Conservation (phyloP, 37 sponge, comb jelly and placozoan species). For the Agelas oroides region DNA sequence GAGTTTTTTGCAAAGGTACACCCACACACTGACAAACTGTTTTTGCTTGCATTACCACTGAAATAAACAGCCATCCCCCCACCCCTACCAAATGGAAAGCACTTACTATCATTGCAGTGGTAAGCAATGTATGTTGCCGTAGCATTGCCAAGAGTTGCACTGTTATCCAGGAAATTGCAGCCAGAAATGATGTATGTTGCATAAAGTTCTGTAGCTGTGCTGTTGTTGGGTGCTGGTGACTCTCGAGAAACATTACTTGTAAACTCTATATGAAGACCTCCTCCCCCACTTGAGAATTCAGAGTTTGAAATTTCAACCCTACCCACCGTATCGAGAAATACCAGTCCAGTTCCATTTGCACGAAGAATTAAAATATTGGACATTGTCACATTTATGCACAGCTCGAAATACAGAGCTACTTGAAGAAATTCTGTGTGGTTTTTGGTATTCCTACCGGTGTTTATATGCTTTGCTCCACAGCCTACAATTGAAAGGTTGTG, state of each 20-base stretch:
- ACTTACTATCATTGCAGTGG: too few species aligned
- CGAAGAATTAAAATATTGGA: neutral
- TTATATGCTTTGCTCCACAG: slow-evolving; percentile 9
- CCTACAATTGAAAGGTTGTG: neutral
- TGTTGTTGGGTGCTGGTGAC: too few species aligned
- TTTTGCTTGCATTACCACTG: too few species aligned
- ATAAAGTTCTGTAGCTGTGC: neutral
- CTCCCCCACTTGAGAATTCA: neutral
- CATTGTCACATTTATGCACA: neutral
- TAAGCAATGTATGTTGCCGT: too few species aligned
- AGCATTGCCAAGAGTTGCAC: neutral
- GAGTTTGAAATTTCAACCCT: neutral
- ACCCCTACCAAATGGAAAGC: neutral
- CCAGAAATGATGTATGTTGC: slow-evolving; percentile 1
- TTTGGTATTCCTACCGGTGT: neutral
- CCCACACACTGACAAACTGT: too few species aligned
- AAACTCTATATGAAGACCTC: slow-evolving; percentile 8
- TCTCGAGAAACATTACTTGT: neutral
- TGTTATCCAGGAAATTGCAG: slow-evolving; percentile 2
- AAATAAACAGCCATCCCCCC: too few species aligned
- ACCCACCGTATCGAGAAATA: neutral
- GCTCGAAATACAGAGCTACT: neutral
- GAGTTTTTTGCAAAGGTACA: too few species aligned
- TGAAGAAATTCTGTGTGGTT: neutral
- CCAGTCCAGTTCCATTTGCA: slow-evolving; percentile 18